Conservation (phyloP, 2,888 invertebrate genomes). For the Aporophyla lueneburgensis region DNA sequence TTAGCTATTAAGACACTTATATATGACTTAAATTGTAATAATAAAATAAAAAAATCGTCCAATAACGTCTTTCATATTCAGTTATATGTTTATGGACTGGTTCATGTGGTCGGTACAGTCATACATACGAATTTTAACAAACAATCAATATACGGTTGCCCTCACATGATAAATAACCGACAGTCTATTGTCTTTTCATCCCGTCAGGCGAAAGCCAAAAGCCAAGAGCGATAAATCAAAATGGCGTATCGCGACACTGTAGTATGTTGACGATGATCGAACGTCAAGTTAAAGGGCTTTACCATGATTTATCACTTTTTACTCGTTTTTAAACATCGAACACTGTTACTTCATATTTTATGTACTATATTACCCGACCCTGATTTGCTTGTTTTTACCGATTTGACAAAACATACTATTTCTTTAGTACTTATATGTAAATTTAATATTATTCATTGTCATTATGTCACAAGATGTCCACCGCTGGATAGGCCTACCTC, state of each 20-base stretch:
- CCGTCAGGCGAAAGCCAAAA: slow-evolving; percentile 37
- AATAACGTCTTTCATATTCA: background rate
- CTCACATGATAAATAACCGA: slow-evolving; percentile 34
- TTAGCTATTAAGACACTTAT: background rate
- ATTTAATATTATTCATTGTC: too few relatives aligned
- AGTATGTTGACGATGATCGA: slow-evolving; percentile 10
- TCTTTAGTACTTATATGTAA: too few relatives aligned
- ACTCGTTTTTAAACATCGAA: background rate
- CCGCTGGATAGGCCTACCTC: too few relatives aligned
- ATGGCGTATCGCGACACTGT: slow-evolving; percentile 34
- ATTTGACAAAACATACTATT: too few relatives aligned
- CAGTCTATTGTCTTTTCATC: slow-evolving; percentile 24
- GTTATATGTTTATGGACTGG: too few relatives aligned
- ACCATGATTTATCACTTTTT: slow-evolving; percentile 27
- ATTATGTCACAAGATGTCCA: too few relatives aligned
- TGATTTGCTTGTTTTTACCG: too few relatives aligned
- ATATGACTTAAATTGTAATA: background rate
- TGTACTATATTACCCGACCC: too few relatives aligned
- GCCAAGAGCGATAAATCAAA: slow-evolving; percentile 52
- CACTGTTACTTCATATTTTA: too few relatives aligned
- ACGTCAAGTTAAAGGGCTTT: slow-evolving; percentile 8
- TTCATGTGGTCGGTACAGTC: background rate
- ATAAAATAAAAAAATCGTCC: background rate
- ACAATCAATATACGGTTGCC: slow-evolving; percentile 5
- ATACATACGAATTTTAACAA: background rate